Percentiles rank a stretch among this genome's conserved stretches.
phyloP scores from a whole-genome alignment of 2,888 invertebrate genomes.

The Uloborus plumipes region DNA sequence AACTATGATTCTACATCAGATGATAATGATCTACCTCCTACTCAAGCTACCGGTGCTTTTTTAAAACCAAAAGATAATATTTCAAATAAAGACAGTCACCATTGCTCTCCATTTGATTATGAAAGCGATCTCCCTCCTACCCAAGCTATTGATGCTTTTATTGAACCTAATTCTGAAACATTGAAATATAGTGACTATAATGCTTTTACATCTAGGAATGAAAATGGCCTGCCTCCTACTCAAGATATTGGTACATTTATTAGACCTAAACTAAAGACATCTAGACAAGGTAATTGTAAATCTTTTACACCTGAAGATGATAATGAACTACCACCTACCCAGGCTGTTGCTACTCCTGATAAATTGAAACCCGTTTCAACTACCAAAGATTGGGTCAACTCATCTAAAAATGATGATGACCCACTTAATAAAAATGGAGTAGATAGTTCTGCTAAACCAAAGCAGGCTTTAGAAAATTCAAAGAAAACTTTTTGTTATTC shows the following conservation, averaged over 20 bases:
- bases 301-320: not conserved
- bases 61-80: slow-evolving; percentile 9
- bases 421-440: not conserved
- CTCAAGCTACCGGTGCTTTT: not conserved
- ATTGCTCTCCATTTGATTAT: too few relatives aligned
- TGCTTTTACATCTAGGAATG: not conserved
- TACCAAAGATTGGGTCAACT: not conserved
- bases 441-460: not conserved
- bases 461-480: not conserved
- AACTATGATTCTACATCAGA: not conserved
- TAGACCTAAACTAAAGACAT: too few relatives aligned
- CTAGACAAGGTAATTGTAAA: too few relatives aligned
- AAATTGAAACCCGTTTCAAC: not conserved
- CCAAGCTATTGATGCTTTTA: not conserved
- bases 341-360: not conserved
- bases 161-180: not conserved
- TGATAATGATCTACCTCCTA: slow-evolving; percentile 1
- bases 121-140: too few relatives aligned
- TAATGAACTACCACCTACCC: slow-evolving; percentile 4
- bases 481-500: not conserved
- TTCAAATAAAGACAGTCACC: too few relatives aligned
- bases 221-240: too few relatives aligned
- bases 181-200: not conserved
- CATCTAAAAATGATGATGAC: not conserved
- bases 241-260: too few relatives aligned